Conservation (phyloP, 2,113 vertebrate genomes). For the Lonchura striata region DNA sequence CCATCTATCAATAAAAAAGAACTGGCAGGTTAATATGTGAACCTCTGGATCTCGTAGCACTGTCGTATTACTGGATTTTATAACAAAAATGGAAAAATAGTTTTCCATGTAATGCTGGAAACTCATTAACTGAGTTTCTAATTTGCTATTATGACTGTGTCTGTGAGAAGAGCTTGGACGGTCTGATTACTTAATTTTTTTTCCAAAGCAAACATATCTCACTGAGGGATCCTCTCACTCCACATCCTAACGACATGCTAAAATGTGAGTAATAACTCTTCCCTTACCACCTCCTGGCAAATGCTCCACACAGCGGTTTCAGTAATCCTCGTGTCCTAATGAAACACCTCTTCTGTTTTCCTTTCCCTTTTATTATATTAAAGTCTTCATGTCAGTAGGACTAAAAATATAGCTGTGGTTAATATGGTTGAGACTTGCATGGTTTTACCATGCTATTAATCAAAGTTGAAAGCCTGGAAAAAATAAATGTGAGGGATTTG, state of each 20-base stretch:
- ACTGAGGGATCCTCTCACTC: constrained; percentile 2
- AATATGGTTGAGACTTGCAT: constrained; percentile 20
- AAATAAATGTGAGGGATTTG: constrained; percentile 57
- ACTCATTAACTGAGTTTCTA: constrained; percentile 19
- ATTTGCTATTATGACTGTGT: constrained; percentile 28
- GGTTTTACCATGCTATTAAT: constrained; percentile 59
- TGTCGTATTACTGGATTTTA: not conserved
- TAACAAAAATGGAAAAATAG: constrained; percentile 19
- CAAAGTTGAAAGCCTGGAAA: constrained; percentile 66
- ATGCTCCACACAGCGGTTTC: constrained; percentile 49
- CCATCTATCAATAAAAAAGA: constrained; percentile 31
- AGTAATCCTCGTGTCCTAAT: constrained; percentile 52
- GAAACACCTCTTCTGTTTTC: constrained; percentile 50
- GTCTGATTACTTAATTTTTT: constrained; percentile 15
- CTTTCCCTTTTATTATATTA: constrained; percentile 49
- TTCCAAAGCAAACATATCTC: constrained; percentile 52
- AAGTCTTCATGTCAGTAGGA: constrained; percentile 38
- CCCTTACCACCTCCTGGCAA: constrained; percentile 17
- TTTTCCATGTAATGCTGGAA: not conserved
- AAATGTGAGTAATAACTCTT: constrained; percentile 57
- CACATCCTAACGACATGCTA: constrained; percentile 23
- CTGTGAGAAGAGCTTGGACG: constrained; percentile 20
- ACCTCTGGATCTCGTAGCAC: constrained; percentile 13
- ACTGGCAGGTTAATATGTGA: constrained; percentile 21
- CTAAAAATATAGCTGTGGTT: constrained; percentile 40